A percentile compares a stretch with the other conserved stretches of the same genome.
These are phyloP conservation scores for Conomelus anceps DNA, from an alignment of 2,888 invertebrate species.

Conservation along the genomic window DNA sequence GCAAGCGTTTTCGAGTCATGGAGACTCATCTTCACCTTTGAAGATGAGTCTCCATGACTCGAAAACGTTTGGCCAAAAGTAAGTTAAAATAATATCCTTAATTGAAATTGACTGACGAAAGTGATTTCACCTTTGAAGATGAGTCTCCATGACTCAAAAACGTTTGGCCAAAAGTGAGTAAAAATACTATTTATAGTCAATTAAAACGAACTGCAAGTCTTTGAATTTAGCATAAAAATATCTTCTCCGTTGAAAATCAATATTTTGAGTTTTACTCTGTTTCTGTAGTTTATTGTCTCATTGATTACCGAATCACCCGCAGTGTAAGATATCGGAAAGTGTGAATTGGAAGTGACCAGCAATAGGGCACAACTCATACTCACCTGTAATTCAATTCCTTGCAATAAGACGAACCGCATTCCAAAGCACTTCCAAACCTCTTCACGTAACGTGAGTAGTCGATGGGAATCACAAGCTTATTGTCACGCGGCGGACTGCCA, in stretches of 20 bases:
- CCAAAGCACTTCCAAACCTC: slow-evolving; percentile 70
- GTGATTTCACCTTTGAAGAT: too few species aligned
- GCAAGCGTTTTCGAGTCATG: too few species aligned
- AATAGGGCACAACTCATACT: slow-evolving; percentile 16
- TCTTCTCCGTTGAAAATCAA: neutral
- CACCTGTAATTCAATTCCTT: slow-evolving; percentile 74
- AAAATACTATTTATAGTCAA: neutral
- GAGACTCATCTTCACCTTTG: too few species aligned
- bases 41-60: too few species aligned
- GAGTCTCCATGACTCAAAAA: too few species aligned
- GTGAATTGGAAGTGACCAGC: neutral
- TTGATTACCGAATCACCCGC: too few species aligned
- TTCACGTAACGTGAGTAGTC: slow-evolving; percentile 88
- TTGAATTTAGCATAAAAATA: neutral
- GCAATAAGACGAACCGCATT: slow-evolving; percentile 79
- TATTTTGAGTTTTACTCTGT: neutral
- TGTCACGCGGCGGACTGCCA: slow-evolving; percentile 24
- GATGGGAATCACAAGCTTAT: slow-evolving; percentile 45
- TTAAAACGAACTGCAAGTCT: neutral
- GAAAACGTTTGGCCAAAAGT: too few species aligned
- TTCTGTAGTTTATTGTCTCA: neutral
- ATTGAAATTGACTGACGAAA: too few species aligned
- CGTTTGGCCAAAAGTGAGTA: too few species aligned
- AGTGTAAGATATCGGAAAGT: too few species aligned
- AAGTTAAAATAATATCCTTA: too few species aligned